Evolutionary conservation across 2,113 vertebrate genomes (phyloP), one percentile per base, ranked within the genome.

Genomic region (Dryoscopus gambensis): DNA sequence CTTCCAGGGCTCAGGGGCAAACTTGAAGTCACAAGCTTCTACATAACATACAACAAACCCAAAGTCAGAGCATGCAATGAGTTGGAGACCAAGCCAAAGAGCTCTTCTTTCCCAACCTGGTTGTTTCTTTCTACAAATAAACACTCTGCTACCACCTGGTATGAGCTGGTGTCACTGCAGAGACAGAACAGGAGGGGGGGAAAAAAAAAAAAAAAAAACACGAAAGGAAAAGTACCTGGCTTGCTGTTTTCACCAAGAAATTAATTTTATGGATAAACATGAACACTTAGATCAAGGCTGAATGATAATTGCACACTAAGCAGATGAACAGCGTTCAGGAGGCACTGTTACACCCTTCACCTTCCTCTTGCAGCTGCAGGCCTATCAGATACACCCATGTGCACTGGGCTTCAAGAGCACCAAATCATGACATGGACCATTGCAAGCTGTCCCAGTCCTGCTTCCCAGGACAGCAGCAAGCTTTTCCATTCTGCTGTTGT

Each of bases 311-410:
- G 42, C 46, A 80, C 20, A 10, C 40, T 28, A 47, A 95, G 37
- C 17, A 65, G 24, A 27, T 23, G 31, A 82, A 63, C 8, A 47
- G 39, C 0, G 0, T 27, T 68, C 56, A 68, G 59, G 24, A 80
- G 28, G 63, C 68, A 69, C 35, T 73, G 15, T 4, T 31, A 39
- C 1, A 3, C 16, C 24, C 18, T 47, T 25, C 13, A 46, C 4
- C n/a, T 33, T 40, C 15, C 8, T 28, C 13, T 49, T 23, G 19
- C 33, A 80, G 27, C n/a, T 77, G 47, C 28, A 87, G 56, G 17
- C 52, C 39, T 65, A 27, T 31, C 44, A 24, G 1, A 17, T 3
- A 37, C 6, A 57, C 19, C 53, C 28, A 11, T 0, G 0, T 5
- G 9, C 31, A 39, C 13, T 24, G 42, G 42, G 33, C 65, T 87